Conservation (phyloP, 2,888 invertebrate genomes). For the Sphaerophoria rueppellii region DNA sequence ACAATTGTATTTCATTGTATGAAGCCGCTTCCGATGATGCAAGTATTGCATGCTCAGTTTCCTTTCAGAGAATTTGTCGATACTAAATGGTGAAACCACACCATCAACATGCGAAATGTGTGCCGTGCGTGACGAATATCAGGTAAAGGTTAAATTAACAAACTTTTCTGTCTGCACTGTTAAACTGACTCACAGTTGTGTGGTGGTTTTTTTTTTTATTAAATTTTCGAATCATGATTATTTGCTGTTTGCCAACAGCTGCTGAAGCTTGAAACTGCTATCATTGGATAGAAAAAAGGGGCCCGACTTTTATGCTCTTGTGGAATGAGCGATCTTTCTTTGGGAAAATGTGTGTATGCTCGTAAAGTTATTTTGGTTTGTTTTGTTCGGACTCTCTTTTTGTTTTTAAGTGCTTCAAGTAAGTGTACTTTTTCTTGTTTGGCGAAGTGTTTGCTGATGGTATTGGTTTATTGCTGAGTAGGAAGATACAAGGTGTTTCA, state of each 20-base stretch:
- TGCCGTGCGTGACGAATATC: slow-evolving; percentile 12
- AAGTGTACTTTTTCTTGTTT: no score
- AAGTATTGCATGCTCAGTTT: background rate
- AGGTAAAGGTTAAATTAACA: slow-evolving; percentile 10
- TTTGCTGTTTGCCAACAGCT: background rate
- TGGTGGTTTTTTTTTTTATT: background rate
- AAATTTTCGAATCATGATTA: background rate
- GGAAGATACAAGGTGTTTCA: no score
- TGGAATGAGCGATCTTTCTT: slow-evolving; percentile 5
- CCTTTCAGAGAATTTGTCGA: background rate
- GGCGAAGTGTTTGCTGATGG: no score
- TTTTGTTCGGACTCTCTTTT: no score
- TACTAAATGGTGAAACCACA: slow-evolving; percentile 10
- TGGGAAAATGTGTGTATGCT: background rate
- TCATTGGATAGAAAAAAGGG: slow-evolving; percentile 33
- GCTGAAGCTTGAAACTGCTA: no score
- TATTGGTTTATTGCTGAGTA: no score
- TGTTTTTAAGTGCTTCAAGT: no score
- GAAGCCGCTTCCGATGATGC: slow-evolving; percentile 5
- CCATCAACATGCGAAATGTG: slow-evolving; percentile 14
- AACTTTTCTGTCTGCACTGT: no score
- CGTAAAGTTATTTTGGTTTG: background rate
- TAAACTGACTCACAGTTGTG: slow-evolving; percentile 10
- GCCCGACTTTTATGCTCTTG: slow-evolving; percentile 22
- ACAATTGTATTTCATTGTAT: no score